Conservation (phyloP, 2,797 vertebrate species). For the Pteronotus mesoamericanus region DNA sequence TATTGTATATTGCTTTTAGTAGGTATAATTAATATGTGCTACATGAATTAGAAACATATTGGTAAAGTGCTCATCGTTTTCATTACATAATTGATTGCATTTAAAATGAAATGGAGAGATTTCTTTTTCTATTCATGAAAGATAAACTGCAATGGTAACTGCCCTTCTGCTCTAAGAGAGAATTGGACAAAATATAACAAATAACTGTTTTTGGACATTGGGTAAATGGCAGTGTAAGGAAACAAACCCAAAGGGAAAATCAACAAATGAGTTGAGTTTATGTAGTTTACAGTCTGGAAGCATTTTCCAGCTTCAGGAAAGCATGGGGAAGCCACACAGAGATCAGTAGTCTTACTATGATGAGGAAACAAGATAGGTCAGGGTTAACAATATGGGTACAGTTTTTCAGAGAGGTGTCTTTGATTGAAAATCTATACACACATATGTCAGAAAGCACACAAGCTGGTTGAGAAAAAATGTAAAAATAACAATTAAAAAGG, state of each 20-base stretch:
- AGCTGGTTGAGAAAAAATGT: neutral
- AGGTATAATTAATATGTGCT: neutral
- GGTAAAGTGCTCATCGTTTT: neutral
- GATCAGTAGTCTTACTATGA: neutral
- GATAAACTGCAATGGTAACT: neutral
- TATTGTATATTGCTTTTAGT: neutral
- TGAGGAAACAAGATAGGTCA: neutral
- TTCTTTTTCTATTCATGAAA: neutral
- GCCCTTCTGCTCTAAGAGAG: neutral
- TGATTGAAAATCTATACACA: neutral
- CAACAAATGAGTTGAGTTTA: neutral
- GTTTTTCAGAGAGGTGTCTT: neutral
- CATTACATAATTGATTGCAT: neutral
- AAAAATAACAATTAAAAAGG: neutral
- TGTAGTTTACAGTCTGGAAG: neutral
- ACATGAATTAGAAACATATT: neutral
- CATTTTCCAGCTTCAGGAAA: neutral
- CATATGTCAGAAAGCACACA: neutral
- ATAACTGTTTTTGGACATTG: neutral
- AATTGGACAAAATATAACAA: neutral
- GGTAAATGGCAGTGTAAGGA: neutral
- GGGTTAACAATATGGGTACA: neutral
- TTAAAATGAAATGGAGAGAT: neutral
- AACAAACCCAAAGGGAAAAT: neutral
- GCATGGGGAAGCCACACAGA: neutral